Conservation (phyloP, 2,113 vertebrate species). For the Eolophus roseicapilla region DNA sequence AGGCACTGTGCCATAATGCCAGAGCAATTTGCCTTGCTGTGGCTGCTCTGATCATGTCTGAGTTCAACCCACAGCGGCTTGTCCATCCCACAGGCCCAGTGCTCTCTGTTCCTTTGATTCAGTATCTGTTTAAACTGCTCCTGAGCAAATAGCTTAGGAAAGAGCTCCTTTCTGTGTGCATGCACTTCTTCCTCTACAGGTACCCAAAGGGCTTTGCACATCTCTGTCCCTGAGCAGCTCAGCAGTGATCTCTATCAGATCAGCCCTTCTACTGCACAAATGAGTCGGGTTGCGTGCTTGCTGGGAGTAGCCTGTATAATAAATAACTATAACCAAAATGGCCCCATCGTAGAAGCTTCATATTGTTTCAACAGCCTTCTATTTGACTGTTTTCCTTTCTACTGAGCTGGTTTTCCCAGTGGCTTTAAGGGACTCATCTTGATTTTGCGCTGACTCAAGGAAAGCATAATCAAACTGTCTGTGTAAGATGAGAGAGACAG, state of each 20-base stretch:
- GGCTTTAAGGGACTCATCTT: not conserved
- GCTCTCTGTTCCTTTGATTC: not conserved
- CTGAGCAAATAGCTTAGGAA: not conserved
- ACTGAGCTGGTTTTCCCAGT: not conserved
- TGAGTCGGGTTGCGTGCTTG: not conserved
- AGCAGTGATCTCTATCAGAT: not conserved
- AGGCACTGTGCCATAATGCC: not conserved
- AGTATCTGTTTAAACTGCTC: not conserved
- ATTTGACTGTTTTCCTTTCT: not conserved
- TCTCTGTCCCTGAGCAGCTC: not conserved
- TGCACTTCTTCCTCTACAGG: not conserved
- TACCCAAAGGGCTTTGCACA: not conserved
- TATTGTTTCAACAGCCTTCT: not conserved
- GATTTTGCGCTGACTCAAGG: not conserved
- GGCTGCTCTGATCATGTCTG: not conserved
- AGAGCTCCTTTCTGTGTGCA: not conserved
- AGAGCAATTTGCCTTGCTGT: not conserved
- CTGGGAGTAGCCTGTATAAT: not conserved
- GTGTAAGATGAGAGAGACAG: not conserved
- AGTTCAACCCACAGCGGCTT: not conserved
- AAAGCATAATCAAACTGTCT: not conserved
- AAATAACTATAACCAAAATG: not conserved
- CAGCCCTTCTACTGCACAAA: not conserved
- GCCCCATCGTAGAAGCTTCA: not conserved
- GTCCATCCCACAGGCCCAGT: not conserved